These are phyloP conservation scores for Anolis sagrei DNA, from an alignment of 2,113 vertebrate species.

Conservation along the genomic window DNA sequence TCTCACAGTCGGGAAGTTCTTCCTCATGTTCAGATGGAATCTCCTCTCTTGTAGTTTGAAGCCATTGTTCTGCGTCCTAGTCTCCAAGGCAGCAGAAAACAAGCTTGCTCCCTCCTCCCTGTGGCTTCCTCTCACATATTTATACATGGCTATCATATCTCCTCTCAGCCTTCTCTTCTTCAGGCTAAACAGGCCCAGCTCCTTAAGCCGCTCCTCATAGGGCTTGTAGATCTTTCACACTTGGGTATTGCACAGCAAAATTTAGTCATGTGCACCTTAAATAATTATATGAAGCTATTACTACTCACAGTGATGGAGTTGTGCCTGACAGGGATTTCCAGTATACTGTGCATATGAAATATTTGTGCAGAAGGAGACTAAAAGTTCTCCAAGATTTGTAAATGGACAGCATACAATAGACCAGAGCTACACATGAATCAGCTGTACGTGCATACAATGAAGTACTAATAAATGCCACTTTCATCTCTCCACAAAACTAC, in stretches of 20 bases:
- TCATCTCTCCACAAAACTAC: constrained; percentile 7
- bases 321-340: constrained; percentile 59
- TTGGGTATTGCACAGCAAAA: constrained; percentile 33
- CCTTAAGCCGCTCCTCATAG: too few relatives aligned
- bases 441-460: background rate
- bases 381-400: constrained; percentile 52
- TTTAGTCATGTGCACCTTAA: constrained; percentile 57
- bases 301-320: constrained; percentile 60
- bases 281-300: constrained; percentile 59
- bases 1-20: too few relatives aligned
- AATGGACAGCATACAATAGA: constrained; percentile 42
- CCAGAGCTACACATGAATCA: constrained; percentile 28
- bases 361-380: constrained; percentile 44
- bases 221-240: background rate
- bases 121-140: too few relatives aligned
- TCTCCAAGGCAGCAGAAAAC: too few relatives aligned
- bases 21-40: too few relatives aligned
- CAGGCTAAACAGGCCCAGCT: too few relatives aligned
- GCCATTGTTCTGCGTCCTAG: too few relatives aligned
- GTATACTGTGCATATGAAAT: constrained; percentile 48
- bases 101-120: too few relatives aligned
- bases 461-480: accelerated
- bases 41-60: too few relatives aligned
- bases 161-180: too few relatives aligned
- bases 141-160: too few relatives aligned